Base-by-base conservation (phyloP, 2,797 vertebrate genomes). In the Bryconaethiops microstoma region DNA sequence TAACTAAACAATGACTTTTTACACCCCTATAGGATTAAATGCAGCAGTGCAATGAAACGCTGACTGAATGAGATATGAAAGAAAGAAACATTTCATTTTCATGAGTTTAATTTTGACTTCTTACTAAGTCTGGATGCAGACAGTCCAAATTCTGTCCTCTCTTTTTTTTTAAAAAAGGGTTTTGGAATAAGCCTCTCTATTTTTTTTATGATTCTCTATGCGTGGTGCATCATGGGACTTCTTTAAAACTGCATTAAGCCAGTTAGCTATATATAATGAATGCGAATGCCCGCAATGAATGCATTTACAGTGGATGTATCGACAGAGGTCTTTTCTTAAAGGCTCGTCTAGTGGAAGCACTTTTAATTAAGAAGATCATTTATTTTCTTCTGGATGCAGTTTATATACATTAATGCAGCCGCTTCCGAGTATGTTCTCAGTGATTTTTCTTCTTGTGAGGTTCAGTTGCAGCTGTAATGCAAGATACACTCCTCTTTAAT, bases 261-360 rank as follows among this genome's bases (percentile, higher is more conserved):
- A 81, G 63, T 72, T 69, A 39, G 52, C 60, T 48, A 84, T 85
- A 79, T 73, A 83, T 81, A 79, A 86, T 87, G 78, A 82, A 85
- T 77, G 55, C 29, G 75, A 57, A 80, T n/a, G 16, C 7, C 16
- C 17, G 63, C 39, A 64, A 64, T 64, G 63, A 29, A 64, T 40
- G 63, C 19, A 39, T 64, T 64, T 64, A 64, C 63, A 40, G 29
- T 83, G 70, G 76, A 54, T 72, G 73, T 84, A 83, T 84, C 83
- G 81, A 83, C 81, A 83, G 77, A 77, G 73, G 65, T 55, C 39
- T 5, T 74, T 68, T 69, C 39, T 74, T 62, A 23, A 25, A 67
- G 54, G 19, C 59, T 59, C 2, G n/a, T 76, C n/a, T 63, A 48
- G 69, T 68, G 76, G 62, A 69, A 57, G 19, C 69, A 29, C 55